These are phyloP conservation scores for Muscicapa striata DNA, from an alignment of 2,797 vertebrate genomes.

Conservation along the genomic window DNA sequence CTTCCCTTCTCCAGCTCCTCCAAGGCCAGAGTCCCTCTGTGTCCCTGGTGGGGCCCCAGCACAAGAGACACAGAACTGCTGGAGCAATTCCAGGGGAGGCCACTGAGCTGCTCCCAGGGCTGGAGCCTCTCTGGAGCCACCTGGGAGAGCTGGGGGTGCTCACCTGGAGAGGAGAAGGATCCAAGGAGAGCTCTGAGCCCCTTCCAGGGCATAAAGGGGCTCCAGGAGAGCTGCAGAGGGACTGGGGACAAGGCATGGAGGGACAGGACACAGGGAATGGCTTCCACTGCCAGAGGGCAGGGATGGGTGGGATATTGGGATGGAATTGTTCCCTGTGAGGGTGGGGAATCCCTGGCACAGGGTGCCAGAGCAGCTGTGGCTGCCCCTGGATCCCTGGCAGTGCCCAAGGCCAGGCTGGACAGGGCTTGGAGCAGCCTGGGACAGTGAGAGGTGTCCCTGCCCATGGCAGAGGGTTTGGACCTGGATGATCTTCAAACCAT, in stretches of 20 bases:
- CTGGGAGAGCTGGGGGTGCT: background rate
- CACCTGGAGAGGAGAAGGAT: background rate
- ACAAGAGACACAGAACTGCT: rapidly evolving
- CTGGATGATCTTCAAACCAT: background rate
- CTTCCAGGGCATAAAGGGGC: rapidly evolving
- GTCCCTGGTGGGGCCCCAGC: background rate
- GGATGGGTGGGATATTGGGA: rapidly evolving
- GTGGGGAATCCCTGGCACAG: rapidly evolving
- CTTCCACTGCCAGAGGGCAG: background rate
- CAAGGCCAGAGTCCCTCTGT: rapidly evolving
- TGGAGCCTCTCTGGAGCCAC: background rate
- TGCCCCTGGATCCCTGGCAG: background rate
- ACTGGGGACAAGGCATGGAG: rapidly evolving
- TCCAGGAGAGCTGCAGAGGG: background rate
- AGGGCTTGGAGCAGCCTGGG: background rate
- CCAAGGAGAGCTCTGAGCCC: background rate
- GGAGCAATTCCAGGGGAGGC: background rate
- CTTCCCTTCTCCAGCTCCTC: background rate
- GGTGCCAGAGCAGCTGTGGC: background rate
- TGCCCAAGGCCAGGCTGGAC: rapidly evolving
- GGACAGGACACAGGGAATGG: background rate
- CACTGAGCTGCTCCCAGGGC: rapidly evolving
- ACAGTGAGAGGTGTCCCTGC: background rate
- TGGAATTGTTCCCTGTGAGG: rapidly evolving
- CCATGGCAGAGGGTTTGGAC: rapidly evolving